Percentiles rank a stretch among this genome's conserved stretches.
phyloP scores from a whole-genome alignment of 2,797 vertebrate genomes.

The Sebastes miniatus region DNA sequence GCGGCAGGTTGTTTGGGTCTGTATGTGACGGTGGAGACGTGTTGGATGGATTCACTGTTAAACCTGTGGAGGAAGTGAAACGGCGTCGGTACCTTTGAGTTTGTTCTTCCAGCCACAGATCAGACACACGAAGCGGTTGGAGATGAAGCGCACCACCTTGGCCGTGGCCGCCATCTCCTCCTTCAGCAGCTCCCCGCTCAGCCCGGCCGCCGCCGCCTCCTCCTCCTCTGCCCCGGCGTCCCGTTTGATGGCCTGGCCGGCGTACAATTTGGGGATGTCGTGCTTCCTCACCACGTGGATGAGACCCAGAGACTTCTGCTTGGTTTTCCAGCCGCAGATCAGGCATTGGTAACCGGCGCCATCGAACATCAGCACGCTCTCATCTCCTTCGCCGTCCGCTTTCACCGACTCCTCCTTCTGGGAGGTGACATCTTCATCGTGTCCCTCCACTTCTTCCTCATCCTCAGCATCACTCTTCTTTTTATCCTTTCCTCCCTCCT shows the following conservation, averaged over 20 bases:
- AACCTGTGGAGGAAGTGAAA: not conserved
- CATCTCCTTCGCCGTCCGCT: not conserved
- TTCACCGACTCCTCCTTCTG: not conserved
- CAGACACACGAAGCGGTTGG: constrained; percentile 62
- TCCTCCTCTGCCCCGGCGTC: not conserved
- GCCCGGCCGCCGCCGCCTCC: constrained; percentile 31
- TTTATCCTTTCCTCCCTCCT: not conserved
- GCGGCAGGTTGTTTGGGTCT: too few relatives aligned
- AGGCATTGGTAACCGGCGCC: constrained; percentile 43
- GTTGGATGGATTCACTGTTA: too few relatives aligned
- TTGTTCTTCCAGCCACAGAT: constrained; percentile 74
- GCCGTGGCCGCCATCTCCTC: constrained; percentile 60
- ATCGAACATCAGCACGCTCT: constrained; percentile 23
- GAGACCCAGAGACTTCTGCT: constrained; percentile 36
- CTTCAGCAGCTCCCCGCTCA: constrained; percentile 40
- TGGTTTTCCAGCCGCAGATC: constrained; percentile 64
- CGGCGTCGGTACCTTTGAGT: constrained; percentile 52
- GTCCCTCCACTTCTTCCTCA: not conserved
- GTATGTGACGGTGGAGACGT: too few relatives aligned
- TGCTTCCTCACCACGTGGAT: constrained; percentile 65
- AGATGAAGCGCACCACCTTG: constrained; percentile 53
- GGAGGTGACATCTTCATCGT: not conserved
- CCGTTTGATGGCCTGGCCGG: constrained; percentile 35
- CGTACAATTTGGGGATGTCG: constrained; percentile 56
- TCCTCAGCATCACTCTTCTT: not conserved